phyloP scores from a whole-genome alignment of 1,140 invertebrate genomes.

The Dendroctonus ponderosae region DNA sequence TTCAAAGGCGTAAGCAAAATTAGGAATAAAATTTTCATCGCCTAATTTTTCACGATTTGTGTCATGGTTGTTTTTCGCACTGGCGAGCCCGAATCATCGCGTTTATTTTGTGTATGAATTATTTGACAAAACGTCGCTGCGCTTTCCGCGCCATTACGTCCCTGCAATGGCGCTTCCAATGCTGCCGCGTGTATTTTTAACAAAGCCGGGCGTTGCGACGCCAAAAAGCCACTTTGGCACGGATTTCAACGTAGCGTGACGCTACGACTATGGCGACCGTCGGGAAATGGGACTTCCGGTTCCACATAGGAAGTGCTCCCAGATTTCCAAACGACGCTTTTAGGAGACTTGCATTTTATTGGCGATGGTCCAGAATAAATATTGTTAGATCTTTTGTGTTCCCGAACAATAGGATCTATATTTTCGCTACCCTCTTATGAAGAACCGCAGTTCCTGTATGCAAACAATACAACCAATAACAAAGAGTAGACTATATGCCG shows the following conservation, averaged over 20 bases:
- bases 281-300: constrained; percentile 31
- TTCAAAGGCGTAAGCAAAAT: no score
- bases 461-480: no score
- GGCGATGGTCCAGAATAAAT: constrained; percentile 8
- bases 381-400: not conserved
- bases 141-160: constrained; percentile 31
- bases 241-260: constrained; percentile 32
- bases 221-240: constrained; percentile 31
- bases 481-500: no score
- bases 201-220: constrained; percentile 30
- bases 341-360: constrained; percentile 11
- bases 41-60: no score
- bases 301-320: constrained; percentile 21
- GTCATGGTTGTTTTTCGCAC: constrained; percentile 2
- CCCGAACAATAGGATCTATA: no score
- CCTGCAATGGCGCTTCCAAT: constrained; percentile 20
- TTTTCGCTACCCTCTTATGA: no score
- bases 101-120: constrained; percentile 27
- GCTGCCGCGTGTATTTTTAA: constrained; percentile 30
- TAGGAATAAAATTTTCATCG: no score
- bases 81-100: constrained; percentile 1
- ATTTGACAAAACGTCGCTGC: constrained; percentile 21
- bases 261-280: constrained; percentile 24
- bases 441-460: no score
- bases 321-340: constrained; percentile 9